These are phyloP conservation scores for Stomorhina lunata DNA, from an alignment of 2,888 invertebrate species.

Conservation along the genomic window DNA sequence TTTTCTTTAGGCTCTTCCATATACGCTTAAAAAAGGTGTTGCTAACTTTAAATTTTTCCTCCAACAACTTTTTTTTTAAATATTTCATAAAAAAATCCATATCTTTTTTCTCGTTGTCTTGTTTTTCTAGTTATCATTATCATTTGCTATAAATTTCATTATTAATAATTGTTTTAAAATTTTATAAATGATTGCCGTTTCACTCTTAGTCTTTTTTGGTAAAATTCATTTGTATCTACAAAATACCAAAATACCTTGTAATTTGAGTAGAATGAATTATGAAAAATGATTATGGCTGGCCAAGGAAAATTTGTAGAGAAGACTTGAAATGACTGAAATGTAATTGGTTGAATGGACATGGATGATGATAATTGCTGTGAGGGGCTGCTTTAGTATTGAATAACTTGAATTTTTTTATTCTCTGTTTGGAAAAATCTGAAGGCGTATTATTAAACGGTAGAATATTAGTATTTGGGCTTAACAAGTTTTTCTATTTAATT, in stretches of 20 bases:
- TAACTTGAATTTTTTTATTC: slow-evolving; percentile 32
- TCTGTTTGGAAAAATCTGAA: slow-evolving; percentile 37
- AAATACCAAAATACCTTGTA: slow-evolving; percentile 55
- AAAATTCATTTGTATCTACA: slow-evolving; percentile 57
- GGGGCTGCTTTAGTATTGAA: slow-evolving; percentile 19
- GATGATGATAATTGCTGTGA: too few relatives aligned
- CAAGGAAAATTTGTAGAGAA: slow-evolving; percentile 32
- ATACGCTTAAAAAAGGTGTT: slow-evolving; percentile 16
- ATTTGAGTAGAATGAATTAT: slow-evolving; percentile 66
- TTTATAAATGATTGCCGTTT: slow-evolving; percentile 61
- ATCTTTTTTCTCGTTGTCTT: slow-evolving; percentile 29
- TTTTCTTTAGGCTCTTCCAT: not conserved
- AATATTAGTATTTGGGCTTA: slow-evolving; percentile 17
- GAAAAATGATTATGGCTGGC: slow-evolving; percentile 62
- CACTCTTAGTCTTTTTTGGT: slow-evolving; percentile 41
- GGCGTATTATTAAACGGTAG: slow-evolving; percentile 60
- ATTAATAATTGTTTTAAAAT: slow-evolving; percentile 66
- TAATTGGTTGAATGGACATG: slow-evolving; percentile 29
- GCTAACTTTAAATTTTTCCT: not conserved
- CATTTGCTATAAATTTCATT: slow-evolving; percentile 65
- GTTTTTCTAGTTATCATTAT: slow-evolving; percentile 64
- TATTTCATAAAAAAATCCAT: slow-evolving; percentile 24
- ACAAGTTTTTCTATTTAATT: slow-evolving; percentile 4
- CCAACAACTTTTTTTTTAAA: not conserved
- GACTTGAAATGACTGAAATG: too few relatives aligned